Evolutionary conservation across 2,888 invertebrate genomes (phyloP), one percentile per base, ranked within the genome.

Genomic region (Temnothorax rugatulus): DNA sequence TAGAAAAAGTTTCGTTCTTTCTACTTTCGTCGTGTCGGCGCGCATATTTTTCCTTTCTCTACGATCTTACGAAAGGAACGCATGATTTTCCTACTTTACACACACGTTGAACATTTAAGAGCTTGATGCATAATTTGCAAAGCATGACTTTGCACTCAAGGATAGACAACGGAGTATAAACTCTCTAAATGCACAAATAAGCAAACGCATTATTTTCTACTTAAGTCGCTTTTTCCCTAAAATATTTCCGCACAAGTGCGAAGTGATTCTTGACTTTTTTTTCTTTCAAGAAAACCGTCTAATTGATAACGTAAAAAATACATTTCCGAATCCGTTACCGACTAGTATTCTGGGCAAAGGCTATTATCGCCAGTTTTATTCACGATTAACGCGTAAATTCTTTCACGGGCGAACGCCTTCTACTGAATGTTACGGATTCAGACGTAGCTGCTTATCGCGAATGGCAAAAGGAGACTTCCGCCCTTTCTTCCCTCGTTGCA

Each of bases 401-500:
- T 69, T 44, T 57, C 44, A 69, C 44, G 44, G 21, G 4, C 29
- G 69, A 44, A 29, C n/a, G 54, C 54, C 44, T 77, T 54, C 41
- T 44, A n/a, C 54, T 57, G 69, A 79, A 79, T 38, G 61, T 64
- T 69, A 57, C 41, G 54, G 21, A 44, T 69, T 44, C 57, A 69
- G 54, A 73, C 52, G 61, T 69, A 25, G 21, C 64, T 59, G 47
- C 47, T 52, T 52, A 54, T 74, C 38, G 68, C 29, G n/a, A 61
- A 61, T 59, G 63, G 66, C 52, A 74, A 71, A 71, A 64, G 81
- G 73, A 79, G 77, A 59, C 29, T 57, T 29, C 66, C 66, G 76
- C 66, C 57, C 83, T 76, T 38, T 74, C 76, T 71, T 54, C 84
- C 75, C 82, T 83, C 21, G 61, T 50, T 83, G 68, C 73, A 87